phyloP scores from a whole-genome alignment of 2,797 vertebrate species.

The Falco biarmicus region DNA sequence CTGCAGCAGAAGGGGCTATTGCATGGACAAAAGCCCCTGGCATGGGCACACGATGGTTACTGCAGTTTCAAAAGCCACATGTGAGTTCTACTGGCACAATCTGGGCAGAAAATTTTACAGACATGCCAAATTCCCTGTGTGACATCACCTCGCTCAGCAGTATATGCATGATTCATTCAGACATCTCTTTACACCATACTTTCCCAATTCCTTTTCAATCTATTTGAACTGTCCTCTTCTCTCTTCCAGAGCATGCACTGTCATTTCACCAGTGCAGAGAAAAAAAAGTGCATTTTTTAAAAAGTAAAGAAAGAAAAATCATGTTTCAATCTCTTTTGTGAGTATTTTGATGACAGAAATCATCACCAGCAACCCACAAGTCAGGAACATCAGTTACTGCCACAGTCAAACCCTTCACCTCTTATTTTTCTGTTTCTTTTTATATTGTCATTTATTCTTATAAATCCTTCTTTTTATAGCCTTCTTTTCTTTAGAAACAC shows the following conservation, averaged over 20 bases:
- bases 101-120: conserved; percentile 11
- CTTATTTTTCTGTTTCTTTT: background rate
- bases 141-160: conserved; percentile 6
- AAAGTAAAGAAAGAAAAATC: background rate
- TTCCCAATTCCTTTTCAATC: background rate
- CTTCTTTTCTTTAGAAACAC: background rate
- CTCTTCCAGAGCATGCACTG: background rate
- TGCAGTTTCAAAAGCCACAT: background rate
- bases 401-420: background rate
- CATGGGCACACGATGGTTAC: background rate
- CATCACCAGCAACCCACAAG: background rate
- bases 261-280: background rate
- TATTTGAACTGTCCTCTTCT: background rate
- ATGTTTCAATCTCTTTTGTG: background rate
- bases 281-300: background rate
- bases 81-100: conserved; percentile 25
- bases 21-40: background rate
- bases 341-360: background rate
- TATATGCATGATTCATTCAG: background rate
- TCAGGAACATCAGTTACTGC: background rate
- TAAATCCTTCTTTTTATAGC: background rate
- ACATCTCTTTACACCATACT: background rate
- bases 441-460: background rate
- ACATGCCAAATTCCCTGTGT: background rate
- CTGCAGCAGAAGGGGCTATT: background rate